Evolutionary conservation across 2,113 vertebrate species (phyloP).

Genomic region (Gorsachius goisagi): DNA sequence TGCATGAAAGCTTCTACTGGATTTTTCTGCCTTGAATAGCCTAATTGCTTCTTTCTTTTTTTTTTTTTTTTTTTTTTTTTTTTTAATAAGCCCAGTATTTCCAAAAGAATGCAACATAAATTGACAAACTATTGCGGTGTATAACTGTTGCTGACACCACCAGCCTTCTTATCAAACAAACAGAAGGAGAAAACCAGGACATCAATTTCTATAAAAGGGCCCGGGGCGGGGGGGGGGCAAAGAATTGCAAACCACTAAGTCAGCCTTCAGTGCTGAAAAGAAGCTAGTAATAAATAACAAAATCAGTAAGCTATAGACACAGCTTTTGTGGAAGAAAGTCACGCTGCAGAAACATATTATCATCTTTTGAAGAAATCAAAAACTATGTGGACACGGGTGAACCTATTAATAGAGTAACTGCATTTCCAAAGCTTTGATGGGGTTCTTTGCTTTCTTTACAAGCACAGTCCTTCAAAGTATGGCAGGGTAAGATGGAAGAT

Average conservation of each 20-base stretch:
- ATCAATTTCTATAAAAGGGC: not conserved
- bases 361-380: not conserved
- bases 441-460: not conserved
- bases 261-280: not conserved
- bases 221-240: not conserved
- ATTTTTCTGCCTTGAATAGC: not conserved
- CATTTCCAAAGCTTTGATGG: not conserved
- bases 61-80: not conserved
- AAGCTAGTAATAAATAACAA: not conserved
- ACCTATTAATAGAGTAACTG: not conserved
- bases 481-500: not conserved
- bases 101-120: not conserved
- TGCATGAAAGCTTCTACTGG: not conserved
- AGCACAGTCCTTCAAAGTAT: not conserved
- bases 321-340: not conserved
- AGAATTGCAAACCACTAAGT: not conserved
- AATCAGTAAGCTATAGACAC: not conserved
- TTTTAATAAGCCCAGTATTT: not conserved
- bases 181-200: not conserved
- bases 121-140: not conserved
- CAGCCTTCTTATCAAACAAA: not conserved
- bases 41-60: not conserved
- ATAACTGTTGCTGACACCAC: not conserved
- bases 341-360: not conserved
- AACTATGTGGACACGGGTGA: not conserved